Evolutionary conservation across 2,113 vertebrate genomes (phyloP).

Genomic region (Entomyzon cyanotis): DNA sequence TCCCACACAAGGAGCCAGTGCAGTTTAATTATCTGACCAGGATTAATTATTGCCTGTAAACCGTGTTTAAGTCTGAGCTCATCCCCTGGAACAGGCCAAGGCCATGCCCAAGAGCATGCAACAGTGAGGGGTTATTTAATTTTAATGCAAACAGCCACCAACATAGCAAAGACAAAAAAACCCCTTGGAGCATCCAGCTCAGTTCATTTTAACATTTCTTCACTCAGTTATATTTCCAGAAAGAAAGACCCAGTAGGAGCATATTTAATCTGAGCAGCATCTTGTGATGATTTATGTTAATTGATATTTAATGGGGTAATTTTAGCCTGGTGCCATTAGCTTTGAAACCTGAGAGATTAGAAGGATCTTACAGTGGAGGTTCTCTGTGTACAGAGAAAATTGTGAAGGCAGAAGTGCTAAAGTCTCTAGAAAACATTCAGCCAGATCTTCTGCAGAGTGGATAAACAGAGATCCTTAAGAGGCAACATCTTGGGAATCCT

Average conservation of each 20-base stretch:
- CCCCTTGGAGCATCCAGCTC: neutral
- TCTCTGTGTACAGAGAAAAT: neutral
- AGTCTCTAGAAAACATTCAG: neutral
- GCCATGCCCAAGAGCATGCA: neutral
- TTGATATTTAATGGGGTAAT: slow-evolving; percentile 58
- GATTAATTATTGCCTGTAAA: neutral
- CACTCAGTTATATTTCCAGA: slow-evolving; percentile 4
- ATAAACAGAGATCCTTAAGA: neutral
- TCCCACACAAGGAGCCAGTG: neutral
- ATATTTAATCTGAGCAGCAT: slow-evolving; percentile 60
- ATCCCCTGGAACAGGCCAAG: neutral
- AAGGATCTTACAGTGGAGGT: neutral
- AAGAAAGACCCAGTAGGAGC: slow-evolving; percentile 50
- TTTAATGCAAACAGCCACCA: neutral
- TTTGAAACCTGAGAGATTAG: slow-evolving; percentile 22
- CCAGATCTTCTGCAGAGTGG: neutral
- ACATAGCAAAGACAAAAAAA: neutral
- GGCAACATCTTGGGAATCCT: neutral
- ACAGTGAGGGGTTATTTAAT: neutral
- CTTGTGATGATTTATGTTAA: slow-evolving; percentile 62
- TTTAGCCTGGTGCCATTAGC: slow-evolving; percentile 33
- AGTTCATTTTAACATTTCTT: neutral
- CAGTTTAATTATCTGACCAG: neutral
- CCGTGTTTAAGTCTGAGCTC: neutral
- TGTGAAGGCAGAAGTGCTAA: neutral